phyloP scores from a whole-genome alignment of 2,888 invertebrate genomes.

The Artemia sinica region DNA sequence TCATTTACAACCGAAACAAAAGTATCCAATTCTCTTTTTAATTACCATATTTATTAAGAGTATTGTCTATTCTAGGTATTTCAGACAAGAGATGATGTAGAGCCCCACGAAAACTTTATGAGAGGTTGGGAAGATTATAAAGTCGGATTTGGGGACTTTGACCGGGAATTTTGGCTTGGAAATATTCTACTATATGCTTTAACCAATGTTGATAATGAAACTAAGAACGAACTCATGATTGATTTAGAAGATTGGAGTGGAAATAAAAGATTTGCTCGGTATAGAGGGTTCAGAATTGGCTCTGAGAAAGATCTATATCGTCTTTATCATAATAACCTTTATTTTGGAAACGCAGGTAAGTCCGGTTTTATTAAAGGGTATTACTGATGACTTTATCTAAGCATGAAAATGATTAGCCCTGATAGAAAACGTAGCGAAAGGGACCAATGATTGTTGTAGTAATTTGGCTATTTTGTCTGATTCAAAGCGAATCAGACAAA shows the following conservation, averaged over 20 bases:
- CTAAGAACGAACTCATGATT: slow-evolving; percentile 25
- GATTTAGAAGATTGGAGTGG: slow-evolving; percentile 27
- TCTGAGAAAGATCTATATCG: slow-evolving; percentile 25
- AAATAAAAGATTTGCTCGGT: slow-evolving; percentile 26
- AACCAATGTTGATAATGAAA: slow-evolving; percentile 26
- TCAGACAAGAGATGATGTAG: slow-evolving; percentile 26
- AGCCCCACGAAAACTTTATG: slow-evolving; percentile 26
- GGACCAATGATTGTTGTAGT: too few species aligned
- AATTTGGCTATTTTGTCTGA: too few species aligned
- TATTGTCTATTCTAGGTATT: slow-evolving; percentile 17
- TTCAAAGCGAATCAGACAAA: too few species aligned
- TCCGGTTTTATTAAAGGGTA: not conserved
- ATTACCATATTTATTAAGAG: not conserved
- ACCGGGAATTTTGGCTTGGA: slow-evolving; percentile 27
- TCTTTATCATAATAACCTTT: slow-evolving; percentile 25
- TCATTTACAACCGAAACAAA: too few species aligned
- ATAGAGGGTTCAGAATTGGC: slow-evolving; percentile 25
- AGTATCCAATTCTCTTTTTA: too few species aligned
- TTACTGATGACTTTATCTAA: too few species aligned
- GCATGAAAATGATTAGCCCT: too few species aligned
- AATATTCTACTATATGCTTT: slow-evolving; percentile 26
- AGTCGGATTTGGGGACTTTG: slow-evolving; percentile 27
- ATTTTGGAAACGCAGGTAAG: slow-evolving; percentile 26
- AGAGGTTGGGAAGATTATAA: slow-evolving; percentile 25
- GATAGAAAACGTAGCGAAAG: too few species aligned